Evolutionary conservation across 2,797 vertebrate genomes (phyloP), one percentile per base, ranked within the genome.

Genomic region (Babyrousa celebensis): DNA sequence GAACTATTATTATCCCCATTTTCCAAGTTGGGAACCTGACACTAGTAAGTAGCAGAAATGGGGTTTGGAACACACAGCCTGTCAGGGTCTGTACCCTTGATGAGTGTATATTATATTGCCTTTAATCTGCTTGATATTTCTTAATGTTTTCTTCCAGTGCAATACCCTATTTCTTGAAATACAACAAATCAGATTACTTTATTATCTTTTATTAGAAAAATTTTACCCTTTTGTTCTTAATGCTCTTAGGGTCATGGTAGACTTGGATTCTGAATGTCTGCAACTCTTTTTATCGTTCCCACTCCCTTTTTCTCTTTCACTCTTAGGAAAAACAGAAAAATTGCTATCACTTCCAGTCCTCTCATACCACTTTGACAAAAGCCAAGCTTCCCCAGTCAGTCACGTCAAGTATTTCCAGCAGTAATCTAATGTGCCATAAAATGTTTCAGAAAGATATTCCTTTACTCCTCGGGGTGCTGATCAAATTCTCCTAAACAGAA

Each of bases 361-460:
- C 4, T 79, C 97, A 54, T 2, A 40, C 93, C 96, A 29, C 93
- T 97, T 93, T 93, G 96, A 97, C 27, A 71, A 95, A 97, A 97
- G 87, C 92, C 96, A 95, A 96, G 52, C 16, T 83, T 65, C 93
- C 75, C 82, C 96, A 89, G 92, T 95, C 97, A 97, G 97, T 95
- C 97, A 96, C 94, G 65, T 68, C 93, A 96, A 96, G 85, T 95
- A 84, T 98, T 98, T 98, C 88, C 96, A 97, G 94, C 89, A 85
- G 85, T 96, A 98, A 98, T 96, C 96, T 93, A 96, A 98, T 79
- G 97, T 98, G 97, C 97, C 90, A 97, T 98, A 98, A 98, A 98
- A 98, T 98, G 98, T 98, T 98, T 98, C 97, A 98, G 97, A 98
- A 98, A 98, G 96, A 96, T 98, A 98, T 97, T 98, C 93, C 97